phyloP scores from a whole-genome alignment of 2,888 invertebrate genomes.

The Rhamphomyia laevipes region DNA sequence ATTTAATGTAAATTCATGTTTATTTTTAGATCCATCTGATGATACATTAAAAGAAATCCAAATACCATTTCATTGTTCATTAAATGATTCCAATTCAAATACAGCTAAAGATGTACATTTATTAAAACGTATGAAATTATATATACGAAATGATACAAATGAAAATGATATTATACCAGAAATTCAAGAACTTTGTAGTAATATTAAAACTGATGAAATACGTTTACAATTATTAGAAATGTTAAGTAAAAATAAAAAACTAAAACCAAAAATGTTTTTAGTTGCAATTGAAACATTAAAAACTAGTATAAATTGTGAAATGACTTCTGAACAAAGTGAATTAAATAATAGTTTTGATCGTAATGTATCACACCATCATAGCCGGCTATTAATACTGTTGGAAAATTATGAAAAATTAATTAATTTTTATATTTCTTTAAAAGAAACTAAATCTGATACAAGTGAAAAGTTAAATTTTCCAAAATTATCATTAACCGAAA shows the following conservation, averaged over 20 bases:
- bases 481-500: constrained; percentile 23
- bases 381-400: constrained; percentile 22
- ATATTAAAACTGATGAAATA: constrained; percentile 59
- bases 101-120: constrained; percentile 80
- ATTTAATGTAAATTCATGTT: constrained; percentile 56
- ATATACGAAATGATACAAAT: constrained; percentile 44
- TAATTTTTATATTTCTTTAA: constrained; percentile 29
- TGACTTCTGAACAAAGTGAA: constrained; percentile 28
- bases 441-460: constrained; percentile 13
- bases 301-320: constrained; percentile 18
- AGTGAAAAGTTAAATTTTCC: background rate
- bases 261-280: constrained; percentile 49
- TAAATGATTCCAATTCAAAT: constrained; percentile 78
- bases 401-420: constrained; percentile 27
- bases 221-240: constrained; percentile 60
- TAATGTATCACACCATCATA: constrained; percentile 21
- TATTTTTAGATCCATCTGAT: constrained; percentile 66
- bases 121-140: constrained; percentile 60
- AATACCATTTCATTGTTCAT: constrained; percentile 83
- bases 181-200: constrained; percentile 38
- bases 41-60: constrained; percentile 69
- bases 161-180: constrained; percentile 33
- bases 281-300: constrained; percentile 36
- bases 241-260: constrained; percentile 51
- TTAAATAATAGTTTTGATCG: background rate